These are phyloP conservation scores for Folsomia candida DNA, from an alignment of 2,888 invertebrate genomes.

Conservation along the genomic window DNA sequence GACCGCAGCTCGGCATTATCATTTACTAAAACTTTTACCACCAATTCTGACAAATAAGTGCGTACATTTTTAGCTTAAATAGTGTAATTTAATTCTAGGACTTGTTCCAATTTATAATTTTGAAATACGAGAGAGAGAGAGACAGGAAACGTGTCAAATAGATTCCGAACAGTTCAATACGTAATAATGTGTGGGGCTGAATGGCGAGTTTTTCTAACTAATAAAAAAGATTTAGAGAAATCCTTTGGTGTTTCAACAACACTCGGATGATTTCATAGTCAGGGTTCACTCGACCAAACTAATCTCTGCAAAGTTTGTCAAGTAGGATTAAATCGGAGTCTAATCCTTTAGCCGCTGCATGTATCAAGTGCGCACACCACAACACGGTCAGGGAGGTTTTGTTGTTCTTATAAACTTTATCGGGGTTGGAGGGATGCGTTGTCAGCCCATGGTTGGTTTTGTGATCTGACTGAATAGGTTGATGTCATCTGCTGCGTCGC, in stretches of 20 bases:
- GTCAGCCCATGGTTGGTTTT: too few species aligned
- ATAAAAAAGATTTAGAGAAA: neutral
- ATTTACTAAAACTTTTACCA: too few species aligned
- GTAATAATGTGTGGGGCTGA: too few species aligned
- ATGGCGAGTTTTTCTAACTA: too few species aligned
- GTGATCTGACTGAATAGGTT: constrained; percentile 2
- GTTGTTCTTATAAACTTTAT: constrained; percentile 19
- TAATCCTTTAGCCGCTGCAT: constrained; percentile 22
- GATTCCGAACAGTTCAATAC: too few species aligned
- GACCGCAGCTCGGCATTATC: neutral
- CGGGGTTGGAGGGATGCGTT: neutral
- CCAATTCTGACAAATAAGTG: too few species aligned
- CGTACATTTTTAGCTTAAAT: too few species aligned
- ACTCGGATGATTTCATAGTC: constrained; percentile 6
- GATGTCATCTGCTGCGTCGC: constrained; percentile 2
- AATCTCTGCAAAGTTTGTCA: constrained; percentile 12
- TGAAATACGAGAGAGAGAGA: too few species aligned
- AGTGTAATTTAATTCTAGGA: too few species aligned
- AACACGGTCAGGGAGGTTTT: constrained; percentile 8
- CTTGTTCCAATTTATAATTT: too few species aligned
- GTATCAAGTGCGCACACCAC: constrained; percentile 26
- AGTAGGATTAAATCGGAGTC: constrained; percentile 13
- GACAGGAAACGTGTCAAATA: too few species aligned
- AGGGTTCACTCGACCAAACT: neutral
- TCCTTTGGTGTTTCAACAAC: constrained; percentile 11